Evolutionary conservation across 2,113 vertebrate species (phyloP).

Genomic region (Aythya baeri): DNA sequence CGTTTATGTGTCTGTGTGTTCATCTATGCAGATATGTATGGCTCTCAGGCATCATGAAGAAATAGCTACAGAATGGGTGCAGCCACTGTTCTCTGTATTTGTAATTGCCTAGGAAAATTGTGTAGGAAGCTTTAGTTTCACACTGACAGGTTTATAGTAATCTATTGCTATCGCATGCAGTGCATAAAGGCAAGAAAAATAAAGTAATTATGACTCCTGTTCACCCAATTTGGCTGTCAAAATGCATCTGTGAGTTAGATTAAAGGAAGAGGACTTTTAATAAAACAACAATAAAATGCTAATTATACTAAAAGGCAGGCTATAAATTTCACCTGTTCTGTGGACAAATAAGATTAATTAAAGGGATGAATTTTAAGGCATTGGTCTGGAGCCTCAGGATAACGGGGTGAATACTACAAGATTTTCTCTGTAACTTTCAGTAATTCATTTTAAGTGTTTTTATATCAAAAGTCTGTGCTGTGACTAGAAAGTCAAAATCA

Average conservation of each 20-base stretch:
- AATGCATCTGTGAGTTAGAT: background rate
- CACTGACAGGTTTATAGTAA: background rate
- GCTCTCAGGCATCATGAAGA: background rate
- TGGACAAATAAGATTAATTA: slow-evolving; percentile 1
- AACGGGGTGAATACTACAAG: background rate
- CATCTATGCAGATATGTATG: background rate
- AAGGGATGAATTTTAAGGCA: background rate
- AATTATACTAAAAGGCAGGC: slow-evolving; percentile 12
- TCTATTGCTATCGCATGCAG: background rate
- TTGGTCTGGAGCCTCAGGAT: background rate
- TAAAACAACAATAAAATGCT: background rate
- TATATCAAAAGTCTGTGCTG: background rate
- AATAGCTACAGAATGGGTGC: background rate
- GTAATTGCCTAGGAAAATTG: background rate
- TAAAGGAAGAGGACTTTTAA: background rate
- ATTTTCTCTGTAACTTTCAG: background rate
- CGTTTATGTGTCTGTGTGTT: background rate
- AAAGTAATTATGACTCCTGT: slow-evolving; percentile 33
- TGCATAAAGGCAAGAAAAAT: slow-evolving; percentile 34
- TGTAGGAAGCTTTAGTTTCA: slow-evolving; percentile 1
- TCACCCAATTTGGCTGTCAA: slow-evolving; percentile 17
- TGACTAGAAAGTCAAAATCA: background rate
- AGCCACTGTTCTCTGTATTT: background rate
- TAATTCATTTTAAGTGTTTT: background rate
- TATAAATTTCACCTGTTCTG: slow-evolving; percentile 19